phyloP scores from a whole-genome alignment of 2,888 invertebrate genomes.

The Chesias legatella region DNA sequence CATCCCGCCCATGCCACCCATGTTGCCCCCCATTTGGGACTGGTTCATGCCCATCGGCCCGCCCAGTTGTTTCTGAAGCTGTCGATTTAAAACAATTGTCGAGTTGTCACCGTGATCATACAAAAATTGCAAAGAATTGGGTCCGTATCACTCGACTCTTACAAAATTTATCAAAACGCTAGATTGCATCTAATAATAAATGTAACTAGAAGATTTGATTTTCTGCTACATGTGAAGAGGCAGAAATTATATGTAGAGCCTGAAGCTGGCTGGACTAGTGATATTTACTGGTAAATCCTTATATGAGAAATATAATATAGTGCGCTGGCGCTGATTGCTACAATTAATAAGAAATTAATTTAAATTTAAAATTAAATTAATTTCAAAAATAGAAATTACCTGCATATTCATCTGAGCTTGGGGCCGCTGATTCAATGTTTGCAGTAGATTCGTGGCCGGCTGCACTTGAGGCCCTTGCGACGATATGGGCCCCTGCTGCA shows the following conservation, averaged over 20 bases:
- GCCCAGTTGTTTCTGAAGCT: conserved; percentile 79
- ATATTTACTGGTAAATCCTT: too few relatives aligned
- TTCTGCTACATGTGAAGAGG: too few relatives aligned
- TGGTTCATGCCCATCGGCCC: conserved; percentile 80
- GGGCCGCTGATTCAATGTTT: conserved; percentile 86
- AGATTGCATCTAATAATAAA: too few relatives aligned
- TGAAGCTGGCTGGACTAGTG: too few relatives aligned
- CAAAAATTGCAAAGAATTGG: too few relatives aligned
- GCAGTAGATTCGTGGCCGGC: conserved; percentile 85
- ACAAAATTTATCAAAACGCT: too few relatives aligned
- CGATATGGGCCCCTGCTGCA: conserved; percentile 60
- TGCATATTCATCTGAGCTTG: conserved; percentile 76
- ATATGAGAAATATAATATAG: too few relatives aligned
- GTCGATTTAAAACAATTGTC: not conserved
- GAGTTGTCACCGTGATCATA: not conserved
- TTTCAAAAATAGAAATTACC: not conserved
- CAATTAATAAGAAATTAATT: too few relatives aligned
- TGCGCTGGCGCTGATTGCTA: too few relatives aligned
- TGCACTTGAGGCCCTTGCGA: conserved; percentile 77
- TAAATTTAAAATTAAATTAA: not conserved
- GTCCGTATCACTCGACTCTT: too few relatives aligned
- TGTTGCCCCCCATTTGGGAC: conserved; percentile 76
- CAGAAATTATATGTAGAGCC: too few relatives aligned
- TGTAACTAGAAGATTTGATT: too few relatives aligned
- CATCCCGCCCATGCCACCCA: conserved; percentile 70